Conservation (phyloP, 2,888 invertebrate species). For the Nomada fabriciana region DNA sequence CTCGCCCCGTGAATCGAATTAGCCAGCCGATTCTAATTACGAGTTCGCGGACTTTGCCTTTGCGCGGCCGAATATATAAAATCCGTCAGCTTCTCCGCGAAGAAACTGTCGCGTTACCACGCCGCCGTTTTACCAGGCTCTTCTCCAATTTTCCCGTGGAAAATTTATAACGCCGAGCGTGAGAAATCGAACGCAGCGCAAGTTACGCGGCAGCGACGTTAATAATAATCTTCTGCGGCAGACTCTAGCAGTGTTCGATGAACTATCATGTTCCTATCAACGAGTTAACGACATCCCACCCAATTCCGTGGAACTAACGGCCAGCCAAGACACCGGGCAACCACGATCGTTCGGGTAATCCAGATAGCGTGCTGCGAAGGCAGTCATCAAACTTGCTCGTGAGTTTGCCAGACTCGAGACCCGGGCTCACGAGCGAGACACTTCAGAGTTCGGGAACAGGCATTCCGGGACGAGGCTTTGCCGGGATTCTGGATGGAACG, state of each 20-base stretch:
- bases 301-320: constrained; percentile 2
- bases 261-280: no score
- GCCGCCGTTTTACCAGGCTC: no score
- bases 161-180: no score
- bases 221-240: no score
- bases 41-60: constrained; percentile 34
- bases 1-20: constrained; percentile 33
- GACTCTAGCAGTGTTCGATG: no score
- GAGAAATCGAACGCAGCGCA: no score
- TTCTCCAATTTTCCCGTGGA: no score
- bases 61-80: constrained; percentile 27
- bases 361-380: constrained; percentile 39
- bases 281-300: no score
- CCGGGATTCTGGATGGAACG: constrained; percentile 3
- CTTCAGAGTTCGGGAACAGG: constrained; percentile 51
- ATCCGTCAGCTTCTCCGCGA: neutral
- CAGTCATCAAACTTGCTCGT: constrained; percentile 54
- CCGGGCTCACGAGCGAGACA: constrained; percentile 44
- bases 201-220: no score
- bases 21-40: constrained; percentile 48
- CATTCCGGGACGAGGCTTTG: constrained; percentile 33
- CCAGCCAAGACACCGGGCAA: neutral
- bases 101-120: no score
- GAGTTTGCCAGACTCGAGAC: constrained; percentile 44
- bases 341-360: constrained; percentile 47